Base-by-base conservation (phyloP, 1,140 invertebrate genomes). In the Antheraea mylitta region DNA sequence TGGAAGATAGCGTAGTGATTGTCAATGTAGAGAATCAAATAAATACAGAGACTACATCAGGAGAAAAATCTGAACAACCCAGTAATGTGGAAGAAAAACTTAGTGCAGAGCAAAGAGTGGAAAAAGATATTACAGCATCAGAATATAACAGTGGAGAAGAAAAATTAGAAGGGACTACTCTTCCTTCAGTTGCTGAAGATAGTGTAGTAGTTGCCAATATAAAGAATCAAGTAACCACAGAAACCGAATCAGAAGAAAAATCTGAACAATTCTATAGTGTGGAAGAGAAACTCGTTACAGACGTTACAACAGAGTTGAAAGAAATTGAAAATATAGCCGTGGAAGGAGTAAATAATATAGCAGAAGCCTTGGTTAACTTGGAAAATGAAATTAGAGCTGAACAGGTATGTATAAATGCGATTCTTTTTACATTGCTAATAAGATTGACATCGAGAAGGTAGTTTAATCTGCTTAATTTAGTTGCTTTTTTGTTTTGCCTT, bases 341-440 rank as follows among this genome's bases (percentile, higher is more conserved):
- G 8, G 64, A 72, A 10, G 64, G 72, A 61, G 38, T 59, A 4
- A 58, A 81, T 18, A 78, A 83, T 67, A 80, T 87, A 59, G 81
- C 74, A 16, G 79, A 87, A n/a, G 70, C 76, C 38, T 72, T 87
- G 8, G 71, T 67, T 5, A 77, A 68, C 18, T 75, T 85, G 61
- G 82, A 87, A 53, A 83, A 79, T 63, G 82, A 82, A 19, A 72
- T 77, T 30, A 76, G 79, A 65, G 58, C 75, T 63, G 69, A 71
- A 74, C 76, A 84, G 81, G 80, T 86, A 74, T 70, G 22, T 19
- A 45, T 30, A 30, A 30, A 30, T 30, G 4, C 22, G 2, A 4
- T 42, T 42, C 3, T 42, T 42, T 42, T 42, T 42, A 11, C 16
- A 53, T 16, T 53, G 11, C 16, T 53, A 53, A 53, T 6, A 48